Evolutionary conservation across 2,113 vertebrate genomes (phyloP), one percentile per base, ranked within the genome.

Genomic region (Chunga burmeisteri): DNA sequence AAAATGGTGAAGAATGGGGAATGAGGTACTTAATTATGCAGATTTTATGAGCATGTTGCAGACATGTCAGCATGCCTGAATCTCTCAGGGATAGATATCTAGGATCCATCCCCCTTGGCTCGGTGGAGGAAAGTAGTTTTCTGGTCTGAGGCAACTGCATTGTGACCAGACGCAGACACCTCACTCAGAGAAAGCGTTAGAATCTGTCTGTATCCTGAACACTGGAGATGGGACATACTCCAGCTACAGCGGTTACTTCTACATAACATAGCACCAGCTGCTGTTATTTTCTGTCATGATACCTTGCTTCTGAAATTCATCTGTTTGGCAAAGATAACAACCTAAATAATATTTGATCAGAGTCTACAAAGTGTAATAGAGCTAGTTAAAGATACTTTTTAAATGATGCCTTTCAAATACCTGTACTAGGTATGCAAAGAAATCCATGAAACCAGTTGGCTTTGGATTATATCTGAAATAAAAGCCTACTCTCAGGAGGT

Each of bases 121-220:
- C 3, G 3, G 49, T 34, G 80, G 61, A 79, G 12, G 10, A 34
- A 62, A 83, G 53, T 16, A 47, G 11, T 34, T 79, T 78, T 58
- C 26, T 63, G 38, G 19, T 73, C 66, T 68, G 72, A 73, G 30
- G 38, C 16, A 83, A 56, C 10, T 56, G 62, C 40, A 34, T 11
- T 80, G 32, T 47, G 47, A 38, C 49, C 58, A 55, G 42, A 52
- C 23, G 32, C 18, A 70, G 56, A 42, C 2, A 29, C 6, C 6
- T 77, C 25, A 44, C 6, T 52, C 0, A 0, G 47, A 68, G 46
- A 25, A 86, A 46, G 6, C 4, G 4, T 20, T 32, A 86, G 55
- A 40, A 38, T 44, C 25, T n/a, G 16, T 61, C 32, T 44, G 13
- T 55, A 2, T 29, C 18, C 29, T 65, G 38, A 75, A 47, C 18